Conservation (phyloP, 2,113 vertebrate species). For the Lates calcarifer region DNA sequence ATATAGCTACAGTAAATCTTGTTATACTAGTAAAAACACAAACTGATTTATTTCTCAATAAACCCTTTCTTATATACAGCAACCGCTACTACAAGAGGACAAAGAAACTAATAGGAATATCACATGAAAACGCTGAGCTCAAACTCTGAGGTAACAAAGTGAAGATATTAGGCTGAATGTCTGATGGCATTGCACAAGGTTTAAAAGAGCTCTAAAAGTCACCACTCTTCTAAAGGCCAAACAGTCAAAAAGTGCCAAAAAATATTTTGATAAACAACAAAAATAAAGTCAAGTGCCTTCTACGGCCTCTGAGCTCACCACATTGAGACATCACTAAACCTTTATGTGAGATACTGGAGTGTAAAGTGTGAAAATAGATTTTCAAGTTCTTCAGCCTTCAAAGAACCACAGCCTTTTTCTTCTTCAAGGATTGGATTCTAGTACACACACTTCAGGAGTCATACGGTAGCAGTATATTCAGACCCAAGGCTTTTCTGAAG, state of each 20-base stretch:
- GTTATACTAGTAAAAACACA: conserved; percentile 36
- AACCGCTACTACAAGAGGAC: no score
- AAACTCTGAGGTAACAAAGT: neutral
- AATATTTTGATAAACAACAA: conserved; percentile 19
- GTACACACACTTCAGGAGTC: neutral
- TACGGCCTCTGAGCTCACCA: neutral
- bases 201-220: conserved; percentile 1
- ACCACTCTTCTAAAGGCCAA: conserved; percentile 3
- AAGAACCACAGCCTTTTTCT: neutral
- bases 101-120: conserved; percentile 11
- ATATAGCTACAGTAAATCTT: conserved; percentile 36
- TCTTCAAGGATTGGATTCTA: neutral
- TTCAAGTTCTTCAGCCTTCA: conserved; percentile 28
- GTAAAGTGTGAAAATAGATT: conserved; percentile 37
- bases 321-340: conserved; percentile 23
- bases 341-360: conserved; percentile 23
- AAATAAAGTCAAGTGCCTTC: conserved; percentile 17
- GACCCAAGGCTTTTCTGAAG: conserved; percentile 4
- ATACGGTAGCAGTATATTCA: neutral
- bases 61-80: neutral
- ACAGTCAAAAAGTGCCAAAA: neutral
- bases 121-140: neutral
- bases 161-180: conserved; percentile 13
- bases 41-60: conserved; percentile 47
- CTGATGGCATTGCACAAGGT: neutral